Evolutionary conservation across 2,888 invertebrate genomes (phyloP).

Genomic region (Argyresthia goedartella): DNA sequence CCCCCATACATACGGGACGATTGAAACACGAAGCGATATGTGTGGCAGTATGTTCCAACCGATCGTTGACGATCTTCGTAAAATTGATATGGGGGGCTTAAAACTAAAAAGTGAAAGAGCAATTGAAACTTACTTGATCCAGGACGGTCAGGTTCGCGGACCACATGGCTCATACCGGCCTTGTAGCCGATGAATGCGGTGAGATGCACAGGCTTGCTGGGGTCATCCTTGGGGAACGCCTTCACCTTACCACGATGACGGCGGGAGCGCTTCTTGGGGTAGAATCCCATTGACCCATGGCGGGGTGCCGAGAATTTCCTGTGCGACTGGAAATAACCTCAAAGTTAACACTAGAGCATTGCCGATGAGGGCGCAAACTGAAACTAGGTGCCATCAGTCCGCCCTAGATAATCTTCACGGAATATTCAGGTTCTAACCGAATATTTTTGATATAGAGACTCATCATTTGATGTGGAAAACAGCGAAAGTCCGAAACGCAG

Average conservation of each 20-base stretch:
- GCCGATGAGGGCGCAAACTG: neutral
- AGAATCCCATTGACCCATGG: slow-evolving; percentile 99
- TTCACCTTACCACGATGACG: slow-evolving; percentile 99
- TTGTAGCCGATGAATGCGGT: slow-evolving; percentile 99
- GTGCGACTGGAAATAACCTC: slow-evolving; percentile 84
- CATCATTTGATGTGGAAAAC: slow-evolving; percentile 63
- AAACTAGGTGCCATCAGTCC: slow-evolving; percentile 69
- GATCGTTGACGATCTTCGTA: too few relatives aligned
- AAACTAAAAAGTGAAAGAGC: too few relatives aligned
- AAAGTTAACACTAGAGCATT: neutral
- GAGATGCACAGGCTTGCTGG: slow-evolving; percentile 95
- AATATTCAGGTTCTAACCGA: slow-evolving; percentile 78
- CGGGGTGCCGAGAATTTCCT: slow-evolving; percentile 99
- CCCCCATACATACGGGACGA: too few relatives aligned
- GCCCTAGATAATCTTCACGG: slow-evolving; percentile 83
- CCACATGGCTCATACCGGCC: slow-evolving; percentile 99
- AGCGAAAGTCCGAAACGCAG: neutral
- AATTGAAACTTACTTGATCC: slow-evolving; percentile 89
- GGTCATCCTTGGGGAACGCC: slow-evolving; percentile 99
- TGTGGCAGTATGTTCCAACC: too few relatives aligned
- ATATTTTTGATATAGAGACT: slow-evolving; percentile 70
- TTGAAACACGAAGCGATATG: too few relatives aligned
- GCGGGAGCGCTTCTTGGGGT: slow-evolving; percentile 97
- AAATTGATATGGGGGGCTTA: too few relatives aligned
- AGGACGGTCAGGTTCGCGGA: slow-evolving; percentile 98